phyloP scores from a whole-genome alignment of 2,797 vertebrate species.

The Macropodus opercularis region DNA sequence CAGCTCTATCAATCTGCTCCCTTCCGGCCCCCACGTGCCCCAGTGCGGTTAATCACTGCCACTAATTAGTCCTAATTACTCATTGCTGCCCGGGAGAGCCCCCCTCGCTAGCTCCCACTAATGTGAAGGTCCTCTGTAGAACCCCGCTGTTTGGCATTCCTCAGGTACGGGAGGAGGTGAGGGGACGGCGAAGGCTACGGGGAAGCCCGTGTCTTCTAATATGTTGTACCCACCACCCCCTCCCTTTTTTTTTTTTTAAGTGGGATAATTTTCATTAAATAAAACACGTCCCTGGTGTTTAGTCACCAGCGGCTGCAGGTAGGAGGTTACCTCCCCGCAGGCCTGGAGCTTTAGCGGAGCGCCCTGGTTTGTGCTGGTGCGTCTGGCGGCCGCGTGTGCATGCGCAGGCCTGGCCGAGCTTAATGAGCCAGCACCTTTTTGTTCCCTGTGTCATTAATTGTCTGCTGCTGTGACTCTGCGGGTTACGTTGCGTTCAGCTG shows the following conservation, averaged over 20 bases:
- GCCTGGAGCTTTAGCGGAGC: conserved; percentile 5
- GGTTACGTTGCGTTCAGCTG: conserved; percentile 47
- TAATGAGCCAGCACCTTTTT: conserved; percentile 73
- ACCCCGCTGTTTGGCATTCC: conserved; percentile 60
- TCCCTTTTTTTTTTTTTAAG: neutral
- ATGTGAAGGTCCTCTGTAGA: conserved; percentile 65
- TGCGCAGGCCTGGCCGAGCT: conserved; percentile 44
- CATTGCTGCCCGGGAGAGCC: conserved; percentile 73
- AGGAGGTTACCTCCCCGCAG: conserved; percentile 31
- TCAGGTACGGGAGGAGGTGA: conserved; percentile 51
- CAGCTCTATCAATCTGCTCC: conserved; percentile 85
- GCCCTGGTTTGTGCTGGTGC: conserved; percentile 47
- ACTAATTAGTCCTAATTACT: conserved; percentile 88
- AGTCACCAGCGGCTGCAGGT: conserved; percentile 42
- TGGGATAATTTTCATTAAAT: conserved; percentile 27
- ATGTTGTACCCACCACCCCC: too few relatives aligned
- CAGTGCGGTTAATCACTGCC: conserved; percentile 85
- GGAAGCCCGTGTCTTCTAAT: conserved; percentile 40
- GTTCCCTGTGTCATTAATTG: conserved; percentile 73
- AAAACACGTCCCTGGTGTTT: conserved; percentile 50
- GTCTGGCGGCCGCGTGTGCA: conserved; percentile 49
- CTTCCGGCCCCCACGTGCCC: conserved; percentile 81
- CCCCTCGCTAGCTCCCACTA: conserved; percentile 43
- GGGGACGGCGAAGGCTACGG: conserved; percentile 20
- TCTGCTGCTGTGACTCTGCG: conserved; percentile 53